Conservation (phyloP, 2,888 invertebrate genomes). For the Xestobium rufovillosum region DNA sequence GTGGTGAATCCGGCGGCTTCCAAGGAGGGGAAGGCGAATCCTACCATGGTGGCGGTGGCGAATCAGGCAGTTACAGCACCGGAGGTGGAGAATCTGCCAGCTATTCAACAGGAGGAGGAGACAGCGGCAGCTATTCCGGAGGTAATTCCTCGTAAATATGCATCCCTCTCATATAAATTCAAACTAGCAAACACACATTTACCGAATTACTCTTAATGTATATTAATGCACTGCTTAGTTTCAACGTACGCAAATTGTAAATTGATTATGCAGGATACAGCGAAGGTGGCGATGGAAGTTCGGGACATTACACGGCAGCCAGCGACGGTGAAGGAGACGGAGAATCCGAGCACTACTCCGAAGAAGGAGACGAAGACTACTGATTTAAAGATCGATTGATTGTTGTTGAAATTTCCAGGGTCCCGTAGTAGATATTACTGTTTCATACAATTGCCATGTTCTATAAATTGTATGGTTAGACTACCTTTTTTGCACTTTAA, state of each 20-base stretch:
- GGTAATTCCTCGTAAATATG: slow-evolving; percentile 5
- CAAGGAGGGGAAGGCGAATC: slow-evolving; percentile 24
- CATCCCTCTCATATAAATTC: too few relatives aligned
- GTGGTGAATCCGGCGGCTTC: slow-evolving; percentile 23
- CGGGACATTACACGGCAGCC: slow-evolving; percentile 20
- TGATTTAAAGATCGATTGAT: too few relatives aligned
- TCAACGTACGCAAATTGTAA: too few relatives aligned
- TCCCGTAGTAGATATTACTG: too few relatives aligned
- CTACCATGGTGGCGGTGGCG: slow-evolving; percentile 17
- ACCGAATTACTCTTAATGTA: slow-evolving; percentile 9
- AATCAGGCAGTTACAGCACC: slow-evolving; percentile 18
- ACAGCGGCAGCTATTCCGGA: not conserved
- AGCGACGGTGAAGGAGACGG: slow-evolving; percentile 20
- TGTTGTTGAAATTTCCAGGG: too few relatives aligned
- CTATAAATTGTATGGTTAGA: too few relatives aligned
- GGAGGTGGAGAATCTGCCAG: slow-evolving; percentile 16
- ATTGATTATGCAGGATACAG: too few relatives aligned
- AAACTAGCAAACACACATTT: too few relatives aligned
- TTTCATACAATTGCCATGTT: too few relatives aligned
- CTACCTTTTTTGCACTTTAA: too few relatives aligned
- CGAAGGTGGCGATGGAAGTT: slow-evolving; percentile 18
- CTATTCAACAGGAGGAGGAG: slow-evolving; percentile 15
- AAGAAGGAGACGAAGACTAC: too few relatives aligned
- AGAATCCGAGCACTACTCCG: slow-evolving; percentile 19
- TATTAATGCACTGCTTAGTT: slow-evolving; percentile 13